Base-by-base conservation (phyloP, 1,140 invertebrate genomes). In the Danaus plexippus region DNA sequence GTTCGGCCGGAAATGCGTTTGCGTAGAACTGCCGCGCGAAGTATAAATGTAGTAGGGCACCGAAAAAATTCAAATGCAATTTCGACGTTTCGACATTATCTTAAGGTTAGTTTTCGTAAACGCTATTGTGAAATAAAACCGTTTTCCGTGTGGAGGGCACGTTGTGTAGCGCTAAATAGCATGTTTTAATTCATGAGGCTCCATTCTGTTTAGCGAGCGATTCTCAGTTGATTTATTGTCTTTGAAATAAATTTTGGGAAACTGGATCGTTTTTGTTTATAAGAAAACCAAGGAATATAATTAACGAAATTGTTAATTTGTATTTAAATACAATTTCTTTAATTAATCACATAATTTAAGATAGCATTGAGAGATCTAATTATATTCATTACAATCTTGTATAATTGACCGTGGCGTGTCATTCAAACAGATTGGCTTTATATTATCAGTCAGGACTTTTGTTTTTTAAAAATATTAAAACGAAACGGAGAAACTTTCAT, bases 1-100 rank as follows among this genome's bases (percentile, higher is more conserved):
- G 77, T 81, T 84, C 72, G 77, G 67, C 81, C 83, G 83, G 83
- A 87, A 87, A 87, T 87, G 84, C 81, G 84, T 87, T 87, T 84
- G 81, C 81, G 84, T 87, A 80, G 75, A 82, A 75, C 75, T 80
- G 67, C 69, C 71, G 66, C 59, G 54, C 68, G 71, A 70, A 66
- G 69, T 63, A 69, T 63, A 77, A 75, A 64, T 63, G 73, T 68
- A 63, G 59, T 80, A 85, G 60, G 61, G 67, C 22, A 8, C 63
- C 68, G 52, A 73, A 73, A 67, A 65, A 72, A 50, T 73, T 71
- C 65, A 64, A 75, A 75, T 69, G 64, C 74, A 64, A 86, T 69
- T 77, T 71, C 68, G 66, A 73, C 69, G 63, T 74, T 77, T 78
- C 22, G 63, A 54, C 57, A 52, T 66, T 59, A 52, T 53, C 54